Evolutionary conservation across 2,113 vertebrate species (phyloP).

Genomic region (Hemiprocne comata): DNA sequence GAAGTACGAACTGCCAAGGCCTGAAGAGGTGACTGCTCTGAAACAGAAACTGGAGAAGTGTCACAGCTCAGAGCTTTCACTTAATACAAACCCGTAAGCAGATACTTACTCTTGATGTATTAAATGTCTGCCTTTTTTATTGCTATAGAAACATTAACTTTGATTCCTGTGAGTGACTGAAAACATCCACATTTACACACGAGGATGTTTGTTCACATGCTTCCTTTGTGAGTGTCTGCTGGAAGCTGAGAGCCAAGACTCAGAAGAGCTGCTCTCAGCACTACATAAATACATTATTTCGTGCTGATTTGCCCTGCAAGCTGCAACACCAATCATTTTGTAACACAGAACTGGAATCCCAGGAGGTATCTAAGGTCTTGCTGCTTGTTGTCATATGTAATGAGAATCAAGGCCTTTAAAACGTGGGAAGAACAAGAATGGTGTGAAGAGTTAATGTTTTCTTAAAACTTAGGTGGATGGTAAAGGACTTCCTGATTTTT

Average conservation of each 20-base stretch:
- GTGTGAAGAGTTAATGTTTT: background rate
- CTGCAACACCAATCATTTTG: background rate
- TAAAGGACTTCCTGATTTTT: background rate
- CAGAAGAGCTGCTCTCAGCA: background rate
- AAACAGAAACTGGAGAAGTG: conserved; percentile 93
- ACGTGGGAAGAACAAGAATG: background rate
- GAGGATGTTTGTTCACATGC: background rate
- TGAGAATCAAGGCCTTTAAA: background rate
- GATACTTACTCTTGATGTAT: background rate
- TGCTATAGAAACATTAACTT: background rate
- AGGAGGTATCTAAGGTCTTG: background rate
- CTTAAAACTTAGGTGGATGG: background rate
- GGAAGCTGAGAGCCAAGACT: background rate
- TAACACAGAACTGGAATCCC: background rate
- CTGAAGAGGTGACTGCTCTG: conserved; percentile 82
- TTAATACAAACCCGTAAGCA: conserved; percentile 82
- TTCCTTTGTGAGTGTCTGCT: background rate
- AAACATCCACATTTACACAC: background rate
- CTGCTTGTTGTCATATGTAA: background rate
- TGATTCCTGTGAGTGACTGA: background rate
- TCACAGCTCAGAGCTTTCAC: conserved; percentile 82
- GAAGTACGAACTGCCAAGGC: conserved; percentile 86
- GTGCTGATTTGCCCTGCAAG: too few relatives aligned
- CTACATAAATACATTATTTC: rapidly evolving
- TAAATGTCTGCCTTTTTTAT: background rate